phyloP scores from a whole-genome alignment of 2,113 vertebrate species.

The Plecturocebus donacophilus region DNA sequence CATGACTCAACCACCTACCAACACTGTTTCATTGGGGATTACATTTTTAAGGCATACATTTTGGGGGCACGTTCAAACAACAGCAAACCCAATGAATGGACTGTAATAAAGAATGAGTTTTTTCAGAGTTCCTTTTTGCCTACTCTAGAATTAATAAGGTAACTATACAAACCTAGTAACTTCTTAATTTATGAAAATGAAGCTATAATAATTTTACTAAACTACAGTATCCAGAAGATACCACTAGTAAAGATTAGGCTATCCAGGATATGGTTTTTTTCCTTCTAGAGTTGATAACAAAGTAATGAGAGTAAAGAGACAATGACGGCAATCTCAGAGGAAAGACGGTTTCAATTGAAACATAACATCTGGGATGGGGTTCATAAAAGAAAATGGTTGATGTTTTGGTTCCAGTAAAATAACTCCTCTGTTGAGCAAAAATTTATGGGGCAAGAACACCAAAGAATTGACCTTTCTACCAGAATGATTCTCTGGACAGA shows the following conservation, averaged over 20 bases:
- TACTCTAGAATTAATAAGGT: neutral
- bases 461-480: conserved; percentile 44
- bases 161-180: neutral
- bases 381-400: neutral
- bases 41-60: neutral
- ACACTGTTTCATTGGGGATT: neutral
- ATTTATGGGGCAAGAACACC: neutral
- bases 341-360: neutral
- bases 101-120: neutral
- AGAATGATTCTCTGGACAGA: conserved; percentile 53
- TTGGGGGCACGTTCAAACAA: neutral
- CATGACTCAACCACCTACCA: neutral
- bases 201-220: neutral
- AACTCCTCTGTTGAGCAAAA: neutral
- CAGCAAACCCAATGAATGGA: neutral
- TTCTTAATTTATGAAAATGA: neutral
- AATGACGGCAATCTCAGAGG: neutral
- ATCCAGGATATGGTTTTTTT: neutral
- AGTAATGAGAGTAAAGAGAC: neutral
- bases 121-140: neutral
- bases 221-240: neutral
- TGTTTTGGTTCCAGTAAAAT: conserved; percentile 38
- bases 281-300: neutral
- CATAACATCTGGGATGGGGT: neutral
- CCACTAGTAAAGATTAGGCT: neutral